These are phyloP conservation scores for Aldrovandia affinis DNA, from an alignment of 2,797 vertebrate genomes.

Conservation along the genomic window DNA sequence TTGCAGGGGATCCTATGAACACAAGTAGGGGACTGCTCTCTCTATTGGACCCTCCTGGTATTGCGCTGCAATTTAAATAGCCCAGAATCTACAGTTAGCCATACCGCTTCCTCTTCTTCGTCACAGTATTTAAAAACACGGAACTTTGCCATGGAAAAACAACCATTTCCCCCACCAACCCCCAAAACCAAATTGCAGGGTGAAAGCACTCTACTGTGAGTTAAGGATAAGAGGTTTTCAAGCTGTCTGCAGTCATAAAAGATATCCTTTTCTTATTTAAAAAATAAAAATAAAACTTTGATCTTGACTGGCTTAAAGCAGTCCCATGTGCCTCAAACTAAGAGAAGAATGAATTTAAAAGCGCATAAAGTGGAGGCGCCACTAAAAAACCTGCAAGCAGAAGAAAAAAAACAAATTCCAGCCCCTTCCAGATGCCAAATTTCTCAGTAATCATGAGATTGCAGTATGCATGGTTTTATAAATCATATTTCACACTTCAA, in stretches of 20 bases:
- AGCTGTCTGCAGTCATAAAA: conserved; percentile 14
- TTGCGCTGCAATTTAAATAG: background rate
- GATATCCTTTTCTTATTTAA: background rate
- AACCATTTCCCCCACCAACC: background rate
- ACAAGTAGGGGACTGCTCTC: background rate
- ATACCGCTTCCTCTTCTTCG: background rate
- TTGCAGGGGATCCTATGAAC: background rate
- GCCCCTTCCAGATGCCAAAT: conserved; percentile 1
- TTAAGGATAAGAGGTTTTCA: background rate
- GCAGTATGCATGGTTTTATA: background rate
- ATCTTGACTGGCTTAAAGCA: conserved; percentile 11
- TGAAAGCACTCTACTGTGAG: background rate
- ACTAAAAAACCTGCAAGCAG: background rate
- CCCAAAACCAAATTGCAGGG: conserved; percentile 4
- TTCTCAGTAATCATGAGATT: conserved; percentile 18
- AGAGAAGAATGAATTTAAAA: background rate
- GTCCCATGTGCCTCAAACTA: conserved; percentile 4
- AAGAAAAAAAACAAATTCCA: background rate
- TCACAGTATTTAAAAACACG: background rate
- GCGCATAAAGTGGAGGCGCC: background rate
- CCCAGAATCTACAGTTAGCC: background rate
- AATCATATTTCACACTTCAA: conserved; percentile 21
- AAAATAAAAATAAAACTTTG: conserved; percentile 2
- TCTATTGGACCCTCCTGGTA: background rate
- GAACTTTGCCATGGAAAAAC: background rate